Base-by-base conservation (phyloP, 2,797 vertebrate genomes). In the Sebastes minor region DNA sequence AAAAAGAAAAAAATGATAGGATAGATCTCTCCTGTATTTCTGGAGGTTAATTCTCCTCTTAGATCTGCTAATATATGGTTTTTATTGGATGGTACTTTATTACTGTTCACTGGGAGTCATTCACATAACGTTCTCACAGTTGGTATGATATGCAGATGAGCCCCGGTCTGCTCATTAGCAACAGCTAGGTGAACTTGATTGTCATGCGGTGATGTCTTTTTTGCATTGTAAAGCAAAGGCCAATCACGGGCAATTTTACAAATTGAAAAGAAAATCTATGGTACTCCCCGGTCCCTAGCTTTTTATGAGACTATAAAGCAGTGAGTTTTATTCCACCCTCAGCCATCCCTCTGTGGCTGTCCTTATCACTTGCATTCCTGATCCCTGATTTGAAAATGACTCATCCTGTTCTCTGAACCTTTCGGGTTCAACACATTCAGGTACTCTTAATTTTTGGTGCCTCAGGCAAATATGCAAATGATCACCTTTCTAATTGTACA, bases 381-480 rank as follows among this genome's bases (percentile, higher is more conserved):
- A 75, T 76, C 56, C 61, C 72, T 81, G 78, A 84, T 85, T 88
- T 86, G 32, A 66, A 72, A 81, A 78, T 88, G 74, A 83, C 66
- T 80, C 74, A 85, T 81, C 38, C 57, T 49, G 35, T 77, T 77
- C 73, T 67, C 46, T 56, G 35, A 88, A 80, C 61, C 72, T 28
- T 80, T 84, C 11, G 32, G 68, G 69, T 83, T 86, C 42, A 76
- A 59, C 68, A 71, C 74, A 66, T 87, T 79, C 64, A 75, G 68
- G 81, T 74, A 75, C 35, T 71, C 55, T 66, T 78, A 35, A 73
- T 71, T 82, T 82, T 42, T 52, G 52, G 16, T 20, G 23, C 74
- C 68, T 71, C 22, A 9, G 75, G 81, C 68, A 57, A 72, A 69
- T 82, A 85, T 87, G 84, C 74, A 91, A 90, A 91, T 89, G 16